Base-by-base conservation (phyloP, 2,888 invertebrate genomes). In the Drosophila multiciliata region DNA sequence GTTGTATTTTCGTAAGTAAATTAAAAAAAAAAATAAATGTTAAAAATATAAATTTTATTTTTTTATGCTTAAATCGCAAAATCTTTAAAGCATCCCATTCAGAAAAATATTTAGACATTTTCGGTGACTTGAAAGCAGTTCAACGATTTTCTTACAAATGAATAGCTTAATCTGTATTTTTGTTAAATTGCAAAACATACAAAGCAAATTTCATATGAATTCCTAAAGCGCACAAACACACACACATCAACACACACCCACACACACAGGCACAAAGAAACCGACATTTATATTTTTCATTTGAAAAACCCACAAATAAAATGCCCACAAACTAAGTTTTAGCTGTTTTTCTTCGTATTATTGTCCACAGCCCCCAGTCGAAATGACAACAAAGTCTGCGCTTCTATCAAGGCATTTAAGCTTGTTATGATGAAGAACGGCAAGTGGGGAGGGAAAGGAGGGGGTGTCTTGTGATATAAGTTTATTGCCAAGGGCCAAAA, bases 391-490 rank as follows among this genome's bases (percentile, higher is more conserved):
- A 67, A 63, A 50, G 70, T 71, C 76, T 15, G 60, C 54, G 23
- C 45, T 4, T 45, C 54, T 48, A 45, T 29, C 60, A 61, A 58
- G 72, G 67, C 82, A 86, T 81, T 83, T 75, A 73, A 80, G 73
- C 82, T 73, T 83, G 87, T 83, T 87, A 83, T 83, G 23, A 23
- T 23, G 54, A 33, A 26, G 35, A 35, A 48, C 5, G 23, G 26
- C 1, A 12, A 6, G 20, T 0, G 3, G 15, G 23, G 7, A 0
- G 33, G 23, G 36, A 50, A 0, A 23, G 5, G 5, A 17, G 17
- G 17, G 11, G 49, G 29, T 6, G 5, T 29, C 29, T 17, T 4
- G 26, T 49, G 26, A 17, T 49, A 26, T 17, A 38, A 57, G 40
- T 49, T 55, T 32, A 40, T 15, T 42, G 59, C 57, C 75, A 59